phyloP scores from a whole-genome alignment of 2,797 vertebrate genomes.

The Syndactyla subalaris region DNA sequence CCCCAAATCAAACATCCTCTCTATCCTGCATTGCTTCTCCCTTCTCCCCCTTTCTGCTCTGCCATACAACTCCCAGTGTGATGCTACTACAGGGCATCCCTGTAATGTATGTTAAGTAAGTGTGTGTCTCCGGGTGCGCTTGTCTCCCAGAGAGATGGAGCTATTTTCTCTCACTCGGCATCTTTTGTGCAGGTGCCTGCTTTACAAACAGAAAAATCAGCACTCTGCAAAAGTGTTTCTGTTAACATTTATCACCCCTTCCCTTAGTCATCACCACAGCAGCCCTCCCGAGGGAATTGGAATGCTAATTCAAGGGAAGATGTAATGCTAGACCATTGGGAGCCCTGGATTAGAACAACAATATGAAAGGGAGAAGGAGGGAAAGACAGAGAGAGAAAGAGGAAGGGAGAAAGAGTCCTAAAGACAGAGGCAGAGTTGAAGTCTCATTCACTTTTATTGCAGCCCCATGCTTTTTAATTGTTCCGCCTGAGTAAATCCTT shows the following conservation, averaged over 20 bases:
- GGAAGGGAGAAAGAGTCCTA: not conserved
- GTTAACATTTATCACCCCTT: conserved; percentile 80
- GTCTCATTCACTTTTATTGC: conserved; percentile 49
- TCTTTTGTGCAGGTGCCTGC: conserved; percentile 72
- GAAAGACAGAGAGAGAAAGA: not conserved
- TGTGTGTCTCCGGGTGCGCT: not conserved
- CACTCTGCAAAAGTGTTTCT: conserved; percentile 76
- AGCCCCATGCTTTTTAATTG: conserved; percentile 57
- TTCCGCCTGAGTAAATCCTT: conserved; percentile 35
- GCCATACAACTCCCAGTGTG: not conserved
- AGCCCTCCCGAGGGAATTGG: conserved; percentile 36
- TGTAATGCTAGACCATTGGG: conserved; percentile 55
- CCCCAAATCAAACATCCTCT: not conserved
- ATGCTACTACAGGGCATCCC: conserved; percentile 19
- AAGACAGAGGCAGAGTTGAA: conserved; percentile 19
- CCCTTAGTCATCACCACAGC: conserved; percentile 73
- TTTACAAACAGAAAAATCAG: conserved; percentile 77
- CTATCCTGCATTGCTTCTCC: not conserved
- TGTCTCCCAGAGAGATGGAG: conserved; percentile 55
- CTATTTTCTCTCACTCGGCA: conserved; percentile 64
- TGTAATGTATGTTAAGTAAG: conserved; percentile 57
- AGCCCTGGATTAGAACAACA: conserved; percentile 19
- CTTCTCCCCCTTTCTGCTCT: not conserved
- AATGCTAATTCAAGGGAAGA: conserved; percentile 73
- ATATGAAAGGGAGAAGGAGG: not conserved